These are phyloP conservation scores for Carabus problematicus DNA, from an alignment of 2,888 invertebrate species.

Conservation along the genomic window DNA sequence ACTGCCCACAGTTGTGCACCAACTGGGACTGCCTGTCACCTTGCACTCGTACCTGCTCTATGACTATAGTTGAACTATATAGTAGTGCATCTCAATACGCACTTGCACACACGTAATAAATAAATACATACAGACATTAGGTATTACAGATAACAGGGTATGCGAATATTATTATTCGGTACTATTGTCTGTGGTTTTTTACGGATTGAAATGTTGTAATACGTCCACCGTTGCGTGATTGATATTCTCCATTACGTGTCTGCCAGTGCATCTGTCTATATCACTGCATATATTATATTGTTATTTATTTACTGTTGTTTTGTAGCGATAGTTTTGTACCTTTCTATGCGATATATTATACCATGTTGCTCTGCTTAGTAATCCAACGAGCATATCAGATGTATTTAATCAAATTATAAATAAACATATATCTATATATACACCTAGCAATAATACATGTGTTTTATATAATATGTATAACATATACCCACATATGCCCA, in stretches of 20 bases:
- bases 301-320: conserved; percentile 12
- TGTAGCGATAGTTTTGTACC: conserved; percentile 8
- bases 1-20: conserved; percentile 64
- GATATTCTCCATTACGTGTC: neutral
- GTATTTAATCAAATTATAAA: too few species aligned
- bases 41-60: conserved; percentile 74
- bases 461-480: too few species aligned
- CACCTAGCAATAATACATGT: too few species aligned
- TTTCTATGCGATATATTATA: too few species aligned
- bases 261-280: neutral
- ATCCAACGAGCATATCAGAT: too few species aligned
- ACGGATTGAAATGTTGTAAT: neutral
- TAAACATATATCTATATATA: too few species aligned
- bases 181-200: conserved; percentile 3
- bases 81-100: too few species aligned
- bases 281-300: neutral
- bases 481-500: too few species aligned
- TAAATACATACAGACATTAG: neutral
- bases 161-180: neutral
- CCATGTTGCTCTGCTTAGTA: too few species aligned
- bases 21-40: conserved; percentile 70
- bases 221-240: neutral
- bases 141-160: neutral
- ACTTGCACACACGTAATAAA: too few species aligned
- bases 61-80: conserved; percentile 64